Evolutionary conservation across 2,888 invertebrate genomes (phyloP), one percentile per base, ranked within the genome.

Genomic region (Hydrotaea diabolus): DNA sequence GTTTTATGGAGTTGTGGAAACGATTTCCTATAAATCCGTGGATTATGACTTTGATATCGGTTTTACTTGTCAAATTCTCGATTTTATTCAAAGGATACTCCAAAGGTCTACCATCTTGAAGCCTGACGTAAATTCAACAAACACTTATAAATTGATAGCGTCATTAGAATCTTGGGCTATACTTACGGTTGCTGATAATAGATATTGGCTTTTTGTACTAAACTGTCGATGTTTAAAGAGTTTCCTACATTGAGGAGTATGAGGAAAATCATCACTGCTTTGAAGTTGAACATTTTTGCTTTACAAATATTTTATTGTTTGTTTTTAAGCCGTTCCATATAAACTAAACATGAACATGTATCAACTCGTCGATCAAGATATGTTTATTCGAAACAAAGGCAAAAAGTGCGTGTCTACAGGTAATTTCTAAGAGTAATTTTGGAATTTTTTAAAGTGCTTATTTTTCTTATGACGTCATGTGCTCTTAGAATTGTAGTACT

Each of bases 1-100:
- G 91, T 66, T 85, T 86, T 15, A 91, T 89, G 11, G 92, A 89
- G 19, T 76, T 85, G 80, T 92, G 91, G 17, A 87, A 88, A 23
- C 90, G 88, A 17, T 89, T 89, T 2, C 89, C 92, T 2, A 90
- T 66, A 82, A 89, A 92, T 0, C 92, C 92, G 59, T 92, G 92
- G 11, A 92, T 88, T 36, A 92, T 89, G 7, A 92, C 71, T 85
- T 92, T 92, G 3, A 92, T 85, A 0, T 90, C 87, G 0, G 81
- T 83, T 39, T 86, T 86, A 0, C 59, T 43, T 0, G 75, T 64
- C 26, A 90, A 26, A 3, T 87, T 66, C 0, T 88, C 80, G 19
- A 91, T 83, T 1, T 85, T 83, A 0, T 83, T 85, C 69, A 91
- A 53, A 0, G 17, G n/a, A 7, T 88, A 17, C 23, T 92, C 92